Evolutionary conservation across 2,797 vertebrate genomes (phyloP), one percentile per base, ranked within the genome.

Genomic region (Myripristis jacobus): DNA sequence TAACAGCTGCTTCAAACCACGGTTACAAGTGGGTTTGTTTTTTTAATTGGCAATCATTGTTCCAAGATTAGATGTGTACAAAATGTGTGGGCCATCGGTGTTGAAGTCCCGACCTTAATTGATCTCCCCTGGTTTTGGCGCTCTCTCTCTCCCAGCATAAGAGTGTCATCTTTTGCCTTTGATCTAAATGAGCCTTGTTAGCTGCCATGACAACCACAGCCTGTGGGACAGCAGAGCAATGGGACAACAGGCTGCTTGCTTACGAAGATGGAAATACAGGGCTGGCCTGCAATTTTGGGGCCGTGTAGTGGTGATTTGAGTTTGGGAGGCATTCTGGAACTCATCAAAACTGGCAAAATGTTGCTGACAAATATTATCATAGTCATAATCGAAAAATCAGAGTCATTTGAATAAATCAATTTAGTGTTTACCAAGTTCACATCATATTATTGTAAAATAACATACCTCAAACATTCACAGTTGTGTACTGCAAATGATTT

Each of bases 131-230:
- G 79, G 85, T 74, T 81, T 82, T 74, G 75, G 73, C 71, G 75
- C 44, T 16, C 48, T 81, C 80, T 87, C 79, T 75, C 74, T 82
- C 65, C 46, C 53, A 72, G 70, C 75, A 65, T 67, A 54, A 55
- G 50, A 19, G 69, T 85, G 87, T 89, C 80, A 81, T 89, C 70
- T 85, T 81, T 75, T 89, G 79, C 73, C 19, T 89, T 88, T 90
- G 88, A 91, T 90, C 83, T 80, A 91, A 88, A 90, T 89, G 73
- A 89, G 83, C 80, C 84, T 87, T 87, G 87, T 92, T 90, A 82
- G 88, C 86, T 84, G 81, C 87, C 87, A 88, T 91, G 89, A 88
- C 88, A 90, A 89, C 86, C 87, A 89, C 81, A 81, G 83, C 83
- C 87, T 69, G 64, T 82, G 86, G 73, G 76, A 79, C 77, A 83